Evolutionary conservation across 2,888 invertebrate species (phyloP), one percentile per base, ranked within the genome.

Genomic region (Pedicia rivosa): DNA sequence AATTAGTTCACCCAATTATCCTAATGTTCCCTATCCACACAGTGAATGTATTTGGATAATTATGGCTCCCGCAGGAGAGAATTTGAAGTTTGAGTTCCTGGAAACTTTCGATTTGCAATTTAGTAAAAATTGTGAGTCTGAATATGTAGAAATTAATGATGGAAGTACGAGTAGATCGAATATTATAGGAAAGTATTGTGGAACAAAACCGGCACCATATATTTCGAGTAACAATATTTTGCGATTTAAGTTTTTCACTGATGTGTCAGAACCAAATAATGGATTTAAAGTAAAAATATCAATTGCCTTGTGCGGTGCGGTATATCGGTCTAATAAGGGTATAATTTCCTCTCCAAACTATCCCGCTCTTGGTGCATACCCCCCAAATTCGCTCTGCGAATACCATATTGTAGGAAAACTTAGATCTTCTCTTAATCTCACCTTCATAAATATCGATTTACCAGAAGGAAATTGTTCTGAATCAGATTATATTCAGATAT

Each of bases 1-100:
- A 33, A 74, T 94, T 38, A 66, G 56, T 14, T 76, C 88, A 0
- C 91, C 90, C 0, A 78, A 79, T 46, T 87, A 81, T 61, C 92
- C 92, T 0, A 72, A 74, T 41, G 66, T 76, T 15, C 87, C 92
- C 2, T 64, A 72, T 30, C 74, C 86, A 2, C 78, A 78, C 48
- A 70, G 74, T 1, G 88, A 88, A 58, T 94, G 94, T 54, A 62
- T 70, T 17, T 94, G 91, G 91, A 59, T 65, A 17, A 70, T 90
- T 41, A 64, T 67, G 24, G 83, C 74, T 0, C 77, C 80, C 1
- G 66, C 72, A 2, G 86, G 83, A 0, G 76, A 82, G 56, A 67
- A 72, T 13, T 58, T 94, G 26, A 65, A 76, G 42, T 62, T 90
- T 12, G 79, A 83, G 52, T 90, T 92, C 49, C 52, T 72, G 3